phyloP scores from a whole-genome alignment of 2,113 vertebrate species.

The Planiliza haematocheilus region DNA sequence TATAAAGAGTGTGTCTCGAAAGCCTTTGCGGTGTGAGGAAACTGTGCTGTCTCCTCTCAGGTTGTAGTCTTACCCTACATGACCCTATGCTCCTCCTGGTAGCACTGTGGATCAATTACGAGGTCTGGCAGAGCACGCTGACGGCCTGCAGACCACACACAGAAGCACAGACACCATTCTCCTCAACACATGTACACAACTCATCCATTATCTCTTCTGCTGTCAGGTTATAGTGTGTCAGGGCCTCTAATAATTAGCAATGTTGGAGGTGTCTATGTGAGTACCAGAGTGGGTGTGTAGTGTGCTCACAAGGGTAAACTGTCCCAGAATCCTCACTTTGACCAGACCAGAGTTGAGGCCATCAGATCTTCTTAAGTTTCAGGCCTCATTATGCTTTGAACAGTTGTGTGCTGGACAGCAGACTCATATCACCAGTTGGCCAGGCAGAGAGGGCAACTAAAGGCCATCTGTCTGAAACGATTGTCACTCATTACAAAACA shows the following conservation, averaged over 20 bases:
- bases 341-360: conserved; percentile 37
- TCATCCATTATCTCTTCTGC: conserved; percentile 46
- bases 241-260: conserved; percentile 39
- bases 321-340: conserved; percentile 23
- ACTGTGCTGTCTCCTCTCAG: conserved; percentile 4
- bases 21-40: conserved; percentile 18
- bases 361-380: conserved; percentile 63
- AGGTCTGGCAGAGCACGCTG: conserved; percentile 23
- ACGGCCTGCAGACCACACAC: conserved; percentile 44
- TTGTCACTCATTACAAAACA: conserved; percentile 74
- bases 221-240: conserved; percentile 40
- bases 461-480: conserved; percentile 62
- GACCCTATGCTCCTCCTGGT: conserved; percentile 50
- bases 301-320: neutral
- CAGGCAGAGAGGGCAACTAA: conserved; percentile 56
- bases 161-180: conserved; percentile 33
- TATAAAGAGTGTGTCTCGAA: neutral
- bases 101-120: conserved; percentile 49
- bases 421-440: conserved; percentile 41
- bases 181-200: conserved; percentile 38
- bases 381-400: conserved; percentile 70
- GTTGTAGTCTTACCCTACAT: conserved; percentile 55
- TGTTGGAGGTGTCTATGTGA: conserved; percentile 38
- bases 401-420: conserved; percentile 20
- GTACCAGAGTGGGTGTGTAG: neutral